Conservation (phyloP, 2,888 invertebrate species). For the Drosophila longiperda region DNA sequence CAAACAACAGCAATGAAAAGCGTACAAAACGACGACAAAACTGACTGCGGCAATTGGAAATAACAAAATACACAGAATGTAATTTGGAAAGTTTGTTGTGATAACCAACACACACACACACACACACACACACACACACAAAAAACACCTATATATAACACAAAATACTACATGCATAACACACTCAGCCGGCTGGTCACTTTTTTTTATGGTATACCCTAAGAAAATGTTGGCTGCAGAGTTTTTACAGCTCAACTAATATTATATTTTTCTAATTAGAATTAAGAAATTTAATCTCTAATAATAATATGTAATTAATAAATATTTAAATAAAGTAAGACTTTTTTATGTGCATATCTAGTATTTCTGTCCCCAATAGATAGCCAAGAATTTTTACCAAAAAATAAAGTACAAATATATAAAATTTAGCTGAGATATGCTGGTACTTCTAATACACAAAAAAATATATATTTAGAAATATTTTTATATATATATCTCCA, state of each 20-base stretch:
- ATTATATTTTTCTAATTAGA: background rate
- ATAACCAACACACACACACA: slow-evolving; percentile 41
- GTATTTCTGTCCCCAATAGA: background rate
- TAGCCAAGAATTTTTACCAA: no score
- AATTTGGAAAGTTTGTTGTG: slow-evolving; percentile 78
- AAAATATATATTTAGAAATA: background rate
- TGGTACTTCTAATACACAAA: background rate
- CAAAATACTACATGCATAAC: slow-evolving; percentile 20
- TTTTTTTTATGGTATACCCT: slow-evolving; percentile 53
- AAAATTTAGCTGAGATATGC: no score
- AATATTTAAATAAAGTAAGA: background rate
- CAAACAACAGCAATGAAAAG: slow-evolving; percentile 15
- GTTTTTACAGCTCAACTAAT: background rate
- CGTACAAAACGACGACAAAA: background rate
- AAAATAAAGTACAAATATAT: no score
- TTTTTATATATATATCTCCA: background rate
- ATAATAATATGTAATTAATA: background rate
- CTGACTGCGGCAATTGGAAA: slow-evolving; percentile 34
- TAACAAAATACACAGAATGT: slow-evolving; percentile 58
- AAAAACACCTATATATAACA: background rate
- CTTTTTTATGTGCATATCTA: background rate
- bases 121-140: slow-evolving; percentile 10
- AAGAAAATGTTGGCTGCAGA: background rate
- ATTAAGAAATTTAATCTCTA: background rate
- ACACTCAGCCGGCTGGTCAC: slow-evolving; percentile 49